Conservation (phyloP, 2,113 vertebrate species). For the Thermophis baileyi region DNA sequence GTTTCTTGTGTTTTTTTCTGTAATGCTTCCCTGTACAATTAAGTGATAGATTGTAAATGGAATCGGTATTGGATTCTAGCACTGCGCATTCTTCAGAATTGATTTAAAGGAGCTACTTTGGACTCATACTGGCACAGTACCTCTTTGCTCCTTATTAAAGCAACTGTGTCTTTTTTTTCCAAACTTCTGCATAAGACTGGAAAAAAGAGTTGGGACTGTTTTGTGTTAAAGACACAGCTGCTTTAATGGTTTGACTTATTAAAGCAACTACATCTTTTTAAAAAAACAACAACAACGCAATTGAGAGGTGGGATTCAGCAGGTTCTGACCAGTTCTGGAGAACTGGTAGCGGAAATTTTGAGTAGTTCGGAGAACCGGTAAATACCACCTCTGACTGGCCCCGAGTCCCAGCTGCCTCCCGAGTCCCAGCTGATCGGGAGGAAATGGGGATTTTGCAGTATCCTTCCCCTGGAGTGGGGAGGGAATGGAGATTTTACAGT, state of each 20-base stretch:
- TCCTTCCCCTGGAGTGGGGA: too few species aligned
- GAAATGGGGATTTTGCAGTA: too few species aligned
- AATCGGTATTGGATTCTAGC: not conserved
- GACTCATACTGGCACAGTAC: not conserved
- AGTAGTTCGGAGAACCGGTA: too few species aligned
- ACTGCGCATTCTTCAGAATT: accelerated
- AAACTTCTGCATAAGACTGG: not conserved
- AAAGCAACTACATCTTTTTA: too few species aligned
- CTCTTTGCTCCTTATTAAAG: not conserved
- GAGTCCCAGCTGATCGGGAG: too few species aligned
- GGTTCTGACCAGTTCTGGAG: too few species aligned
- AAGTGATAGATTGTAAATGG: not conserved
- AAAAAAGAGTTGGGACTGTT: not conserved
- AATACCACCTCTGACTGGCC: too few species aligned
- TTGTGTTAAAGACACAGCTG: not conserved
- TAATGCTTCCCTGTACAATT: slow-evolving; percentile 44
- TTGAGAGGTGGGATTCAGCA: too few species aligned
- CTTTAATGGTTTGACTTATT: not conserved
- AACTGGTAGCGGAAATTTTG: too few species aligned
- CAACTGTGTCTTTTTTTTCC: not conserved
- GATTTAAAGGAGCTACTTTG: not conserved
- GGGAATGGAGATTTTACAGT: too few species aligned
- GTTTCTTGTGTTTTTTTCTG: slow-evolving; percentile 40
- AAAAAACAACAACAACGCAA: too few species aligned
- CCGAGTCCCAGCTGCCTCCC: too few species aligned